Conservation (phyloP, 2,113 vertebrate genomes). For the Lampris incognitus region DNA sequence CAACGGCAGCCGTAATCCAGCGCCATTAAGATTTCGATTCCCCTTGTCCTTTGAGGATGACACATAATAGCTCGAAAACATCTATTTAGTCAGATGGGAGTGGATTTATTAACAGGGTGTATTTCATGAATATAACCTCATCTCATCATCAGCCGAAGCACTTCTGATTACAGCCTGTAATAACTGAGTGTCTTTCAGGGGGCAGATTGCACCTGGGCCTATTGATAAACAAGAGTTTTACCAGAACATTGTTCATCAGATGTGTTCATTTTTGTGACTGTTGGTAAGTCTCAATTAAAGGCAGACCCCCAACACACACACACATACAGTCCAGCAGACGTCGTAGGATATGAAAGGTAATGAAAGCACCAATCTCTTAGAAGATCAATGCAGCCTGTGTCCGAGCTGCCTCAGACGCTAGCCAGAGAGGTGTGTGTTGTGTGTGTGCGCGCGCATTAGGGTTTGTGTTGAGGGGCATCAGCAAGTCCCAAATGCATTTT, state of each 20-base stretch:
- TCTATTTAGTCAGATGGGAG: constrained; percentile 61
- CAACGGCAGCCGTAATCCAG: constrained; percentile 41
- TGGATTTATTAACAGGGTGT: constrained; percentile 63
- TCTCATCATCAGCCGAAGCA: constrained; percentile 44
- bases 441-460: constrained; percentile 10
- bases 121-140: constrained; percentile 63
- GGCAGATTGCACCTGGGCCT: constrained; percentile 42
- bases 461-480: constrained; percentile 10
- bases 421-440: constrained; percentile 11
- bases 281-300: constrained; percentile 59
- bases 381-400: constrained; percentile 52
- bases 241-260: constrained; percentile 13
- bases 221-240: constrained; percentile 56
- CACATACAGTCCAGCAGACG: constrained; percentile 14
- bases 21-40: constrained; percentile 56
- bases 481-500: constrained; percentile 57
- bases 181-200: constrained; percentile 61
- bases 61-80: constrained; percentile 71
- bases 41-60: constrained; percentile 59
- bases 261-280: constrained; percentile 54
- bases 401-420: constrained; percentile 33
- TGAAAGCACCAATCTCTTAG: constrained; percentile 39
- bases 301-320: not conserved
- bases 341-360: constrained; percentile 41
- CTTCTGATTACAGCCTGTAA: constrained; percentile 65